Evolutionary conservation across 1,140 invertebrate genomes (phyloP).

Genomic region (Wiebesia pumilae): DNA sequence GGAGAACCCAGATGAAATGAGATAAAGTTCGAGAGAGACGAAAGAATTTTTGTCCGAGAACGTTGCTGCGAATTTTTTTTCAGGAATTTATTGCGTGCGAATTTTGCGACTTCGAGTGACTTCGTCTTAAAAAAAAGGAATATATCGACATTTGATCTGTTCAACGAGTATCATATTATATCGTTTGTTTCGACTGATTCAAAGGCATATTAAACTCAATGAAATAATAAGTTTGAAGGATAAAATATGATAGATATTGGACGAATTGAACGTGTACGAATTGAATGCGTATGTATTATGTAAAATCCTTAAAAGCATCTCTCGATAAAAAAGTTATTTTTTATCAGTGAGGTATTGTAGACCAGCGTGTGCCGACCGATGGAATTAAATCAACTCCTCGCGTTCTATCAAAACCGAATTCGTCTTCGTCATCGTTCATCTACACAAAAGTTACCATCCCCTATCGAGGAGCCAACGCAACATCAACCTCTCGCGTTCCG

Average conservation of each 20-base stretch:
- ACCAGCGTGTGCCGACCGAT: background rate
- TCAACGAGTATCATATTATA: no score
- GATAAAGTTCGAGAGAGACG: background rate
- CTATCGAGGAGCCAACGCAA: background rate
- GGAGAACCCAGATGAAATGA: background rate
- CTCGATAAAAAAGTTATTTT: background rate
- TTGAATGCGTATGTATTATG: no score
- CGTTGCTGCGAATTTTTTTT: background rate
- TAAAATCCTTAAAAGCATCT: background rate
- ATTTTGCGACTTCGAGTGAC: background rate
- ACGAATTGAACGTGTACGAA: no score
- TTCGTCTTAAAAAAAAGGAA: no score
- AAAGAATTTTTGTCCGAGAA: slow-evolving; percentile 3
- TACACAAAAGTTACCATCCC: background rate
- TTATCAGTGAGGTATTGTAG: background rate
- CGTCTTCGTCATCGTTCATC: background rate
- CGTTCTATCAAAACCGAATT: background rate
- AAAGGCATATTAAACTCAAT: no score
- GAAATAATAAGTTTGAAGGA: no score
- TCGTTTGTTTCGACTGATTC: no score
- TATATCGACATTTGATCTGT: no score
- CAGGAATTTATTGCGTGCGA: background rate
- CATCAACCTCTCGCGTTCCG: background rate
- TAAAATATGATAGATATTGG: no score
- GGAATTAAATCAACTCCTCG: background rate